Percentiles rank a stretch among this genome's conserved stretches.
phyloP scores from a whole-genome alignment of 2,888 invertebrate genomes.

The Tenthredo notha region DNA sequence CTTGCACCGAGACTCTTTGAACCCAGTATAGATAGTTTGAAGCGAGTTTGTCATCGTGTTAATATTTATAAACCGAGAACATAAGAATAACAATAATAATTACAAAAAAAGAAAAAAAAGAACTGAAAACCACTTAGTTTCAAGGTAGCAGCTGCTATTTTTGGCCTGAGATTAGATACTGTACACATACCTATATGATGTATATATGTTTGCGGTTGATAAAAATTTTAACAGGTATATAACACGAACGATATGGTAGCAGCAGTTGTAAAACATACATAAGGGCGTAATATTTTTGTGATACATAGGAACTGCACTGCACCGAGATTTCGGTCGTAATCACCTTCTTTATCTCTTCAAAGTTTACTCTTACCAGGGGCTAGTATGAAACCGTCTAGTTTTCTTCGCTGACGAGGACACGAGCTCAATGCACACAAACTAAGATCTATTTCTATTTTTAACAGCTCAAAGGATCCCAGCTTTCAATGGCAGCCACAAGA shows the following conservation, averaged over 20 bases:
- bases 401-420: slow-evolving; percentile 56
- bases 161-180: slow-evolving; percentile 16
- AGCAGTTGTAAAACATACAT: background rate
- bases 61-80: background rate
- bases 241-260: too few species aligned
- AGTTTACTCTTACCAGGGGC: slow-evolving; percentile 25
- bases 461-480: slow-evolving; percentile 67
- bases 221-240: background rate
- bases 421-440: slow-evolving; percentile 49
- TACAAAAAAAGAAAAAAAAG: background rate
- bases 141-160: background rate
- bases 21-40: background rate
- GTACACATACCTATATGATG: background rate
- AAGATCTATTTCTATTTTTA: slow-evolving; percentile 70
- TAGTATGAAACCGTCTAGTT: slow-evolving; percentile 51
- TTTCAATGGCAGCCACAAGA: slow-evolving; percentile 64
- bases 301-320: background rate
- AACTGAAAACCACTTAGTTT: background rate
- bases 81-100: slow-evolving; percentile 1
- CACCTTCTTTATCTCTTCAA: slow-evolving; percentile 33
- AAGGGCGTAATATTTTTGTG: slow-evolving; percentile 4
- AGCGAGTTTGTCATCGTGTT: background rate
- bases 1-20: background rate
- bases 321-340: slow-evolving; percentile 39
- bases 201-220: background rate